Evolutionary conservation across 2,888 invertebrate species (phyloP).

Genomic region (Trachelus tabidus): DNA sequence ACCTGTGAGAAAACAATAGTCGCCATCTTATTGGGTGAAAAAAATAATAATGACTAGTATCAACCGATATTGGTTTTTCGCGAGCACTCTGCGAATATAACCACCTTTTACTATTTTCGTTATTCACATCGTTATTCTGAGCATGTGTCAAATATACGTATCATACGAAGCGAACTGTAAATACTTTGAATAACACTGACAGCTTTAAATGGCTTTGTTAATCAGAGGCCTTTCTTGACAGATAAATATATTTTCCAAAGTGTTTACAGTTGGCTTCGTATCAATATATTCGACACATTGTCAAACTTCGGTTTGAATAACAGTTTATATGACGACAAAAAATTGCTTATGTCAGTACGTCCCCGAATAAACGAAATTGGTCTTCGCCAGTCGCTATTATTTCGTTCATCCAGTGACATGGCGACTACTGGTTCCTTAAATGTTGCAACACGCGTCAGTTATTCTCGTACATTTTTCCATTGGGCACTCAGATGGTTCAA

Average conservation of each 20-base stretch:
- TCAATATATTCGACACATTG: not conserved
- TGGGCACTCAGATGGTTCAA: constrained; percentile 50
- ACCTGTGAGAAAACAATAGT: not conserved
- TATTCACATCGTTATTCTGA: not conserved
- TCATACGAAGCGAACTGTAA: not conserved
- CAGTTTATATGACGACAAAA: not conserved
- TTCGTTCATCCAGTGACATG: not conserved
- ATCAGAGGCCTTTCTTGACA: not conserved
- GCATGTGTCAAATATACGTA: not conserved
- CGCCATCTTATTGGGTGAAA: not conserved
- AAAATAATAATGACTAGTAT: not conserved
- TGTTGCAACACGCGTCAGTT: not conserved
- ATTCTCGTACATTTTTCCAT: constrained; percentile 41
- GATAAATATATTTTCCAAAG: not conserved
- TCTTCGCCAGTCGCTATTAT: not conserved
- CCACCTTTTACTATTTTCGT: not conserved
- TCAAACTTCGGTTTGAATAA: not conserved
- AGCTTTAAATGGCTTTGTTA: not conserved
- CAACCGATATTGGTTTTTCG: not conserved
- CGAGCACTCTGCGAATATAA: not conserved
- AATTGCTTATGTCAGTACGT: not conserved
- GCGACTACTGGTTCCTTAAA: not conserved
- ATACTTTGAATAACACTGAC: not conserved
- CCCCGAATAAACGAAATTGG: not conserved
- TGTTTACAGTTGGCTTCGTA: not conserved